Percentiles rank a stretch among this genome's conserved stretches.
These are phyloP conservation scores for Himalopsyche anomala DNA, from an alignment of 2,888 invertebrate species.

Conservation along the genomic window DNA sequence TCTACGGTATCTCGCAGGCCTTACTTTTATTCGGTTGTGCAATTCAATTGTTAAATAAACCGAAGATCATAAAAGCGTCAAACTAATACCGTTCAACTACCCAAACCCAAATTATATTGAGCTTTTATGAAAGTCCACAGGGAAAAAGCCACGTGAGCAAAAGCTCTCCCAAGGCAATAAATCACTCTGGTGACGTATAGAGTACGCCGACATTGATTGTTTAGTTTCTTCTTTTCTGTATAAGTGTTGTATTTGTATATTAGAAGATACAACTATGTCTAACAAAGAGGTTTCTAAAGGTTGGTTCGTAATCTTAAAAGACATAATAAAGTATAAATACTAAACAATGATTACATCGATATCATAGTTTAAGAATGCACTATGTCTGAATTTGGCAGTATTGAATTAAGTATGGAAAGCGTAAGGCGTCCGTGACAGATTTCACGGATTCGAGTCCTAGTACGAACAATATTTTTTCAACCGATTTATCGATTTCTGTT, in stretches of 20 bases:
- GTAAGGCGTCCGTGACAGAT: too few species aligned
- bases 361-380: too few species aligned
- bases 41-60: conserved; percentile 12
- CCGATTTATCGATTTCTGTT: too few species aligned
- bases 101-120: conserved; percentile 24
- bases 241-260: not conserved
- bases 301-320: too few species aligned
- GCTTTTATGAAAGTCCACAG: not conserved
- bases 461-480: too few species aligned
- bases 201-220: conserved; percentile 52
- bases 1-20: too few species aligned
- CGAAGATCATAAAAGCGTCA: not conserved
- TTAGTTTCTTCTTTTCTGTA: conserved; percentile 43
- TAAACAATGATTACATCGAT: too few species aligned
- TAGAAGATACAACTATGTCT: not conserved
- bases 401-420: too few species aligned
- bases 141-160: conserved; percentile 46
- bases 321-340: too few species aligned
- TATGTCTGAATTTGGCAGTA: too few species aligned
- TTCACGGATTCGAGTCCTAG: too few species aligned
- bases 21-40: not conserved
- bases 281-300: too few species aligned
- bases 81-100: not conserved
- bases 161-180: conserved; percentile 48
- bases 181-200: conserved; percentile 49